A percentile compares a stretch with the other conserved stretches of the same genome.
Conservation (phyloP, 1,140 invertebrate genomes). For the Philotrypesis tridentata region DNA sequence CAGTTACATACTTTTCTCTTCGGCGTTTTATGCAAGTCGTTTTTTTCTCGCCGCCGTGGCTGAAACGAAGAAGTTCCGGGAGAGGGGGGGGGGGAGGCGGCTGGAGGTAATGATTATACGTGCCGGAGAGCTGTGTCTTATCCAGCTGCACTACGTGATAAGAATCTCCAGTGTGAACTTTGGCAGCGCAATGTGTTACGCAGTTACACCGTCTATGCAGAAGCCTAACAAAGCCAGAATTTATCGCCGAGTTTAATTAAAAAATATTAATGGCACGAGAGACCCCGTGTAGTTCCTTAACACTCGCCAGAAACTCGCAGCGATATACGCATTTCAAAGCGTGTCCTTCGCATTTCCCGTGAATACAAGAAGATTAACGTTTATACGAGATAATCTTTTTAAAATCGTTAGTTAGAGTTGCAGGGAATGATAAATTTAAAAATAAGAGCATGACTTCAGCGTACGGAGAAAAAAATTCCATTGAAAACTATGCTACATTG, state of each 20-base stretch:
- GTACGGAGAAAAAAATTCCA: too few species aligned
- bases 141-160: slow-evolving; percentile 22
- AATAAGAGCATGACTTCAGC: too few species aligned
- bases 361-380: background rate
- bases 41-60: background rate
- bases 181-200: slow-evolving; percentile 3
- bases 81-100: background rate
- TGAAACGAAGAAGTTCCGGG: background rate
- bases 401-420: too few species aligned
- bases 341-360: background rate
- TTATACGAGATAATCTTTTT: background rate
- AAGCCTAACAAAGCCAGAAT: slow-evolving; percentile 2
- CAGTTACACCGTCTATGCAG: background rate
- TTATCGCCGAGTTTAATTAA: slow-evolving; percentile 35
- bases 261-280: slow-evolving; percentile 20
- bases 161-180: slow-evolving; percentile 8
- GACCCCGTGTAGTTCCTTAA: background rate
- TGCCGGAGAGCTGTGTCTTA: slow-evolving; percentile 1
- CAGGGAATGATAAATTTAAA: too few species aligned
- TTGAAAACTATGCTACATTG: too few species aligned
- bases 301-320: background rate
- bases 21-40: background rate
- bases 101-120: slow-evolving; percentile 26
- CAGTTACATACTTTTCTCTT: background rate
- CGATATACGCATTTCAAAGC: background rate